These are phyloP conservation scores for Meiosimyza decipiens DNA, from an alignment of 2,888 invertebrate genomes.

Conservation along the genomic window DNA sequence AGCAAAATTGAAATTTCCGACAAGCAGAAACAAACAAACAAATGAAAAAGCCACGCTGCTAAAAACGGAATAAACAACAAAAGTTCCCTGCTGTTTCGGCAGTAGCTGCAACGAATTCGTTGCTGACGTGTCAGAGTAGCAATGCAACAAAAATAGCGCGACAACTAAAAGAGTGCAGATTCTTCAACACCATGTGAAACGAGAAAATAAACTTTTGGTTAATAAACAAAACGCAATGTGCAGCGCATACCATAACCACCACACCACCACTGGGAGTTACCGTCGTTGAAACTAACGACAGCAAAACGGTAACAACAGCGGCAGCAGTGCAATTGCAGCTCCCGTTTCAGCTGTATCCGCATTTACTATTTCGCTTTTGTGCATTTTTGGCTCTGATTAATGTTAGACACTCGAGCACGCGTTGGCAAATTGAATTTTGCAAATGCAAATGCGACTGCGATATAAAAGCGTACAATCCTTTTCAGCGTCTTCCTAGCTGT, in stretches of 20 bases:
- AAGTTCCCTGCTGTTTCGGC: too few species aligned
- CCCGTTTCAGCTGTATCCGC: constrained; percentile 2
- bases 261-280: not conserved
- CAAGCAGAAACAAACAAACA: not conserved
- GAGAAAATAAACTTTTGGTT: not conserved
- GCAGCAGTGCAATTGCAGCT: not conserved
- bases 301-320: constrained; percentile 4
- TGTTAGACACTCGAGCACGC: constrained; percentile 36
- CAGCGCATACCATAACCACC: constrained; percentile 1
- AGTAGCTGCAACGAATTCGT: too few species aligned
- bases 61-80: too few species aligned
- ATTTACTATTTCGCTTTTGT: constrained; percentile 5
- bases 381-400: constrained; percentile 41
- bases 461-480: constrained; percentile 15
- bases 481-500: too few species aligned
- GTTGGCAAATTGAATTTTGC: constrained; percentile 42
- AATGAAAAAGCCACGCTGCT: not conserved
- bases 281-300: not conserved
- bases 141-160: too few species aligned
- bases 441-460: constrained; percentile 31
- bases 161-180: too few species aligned
- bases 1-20: constrained; percentile 7
- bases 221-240: not conserved
- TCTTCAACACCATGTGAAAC: too few species aligned
- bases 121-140: too few species aligned